These are phyloP conservation scores for Silurus lanzhouensis DNA, from an alignment of 2,797 vertebrate species.

Conservation along the genomic window DNA sequence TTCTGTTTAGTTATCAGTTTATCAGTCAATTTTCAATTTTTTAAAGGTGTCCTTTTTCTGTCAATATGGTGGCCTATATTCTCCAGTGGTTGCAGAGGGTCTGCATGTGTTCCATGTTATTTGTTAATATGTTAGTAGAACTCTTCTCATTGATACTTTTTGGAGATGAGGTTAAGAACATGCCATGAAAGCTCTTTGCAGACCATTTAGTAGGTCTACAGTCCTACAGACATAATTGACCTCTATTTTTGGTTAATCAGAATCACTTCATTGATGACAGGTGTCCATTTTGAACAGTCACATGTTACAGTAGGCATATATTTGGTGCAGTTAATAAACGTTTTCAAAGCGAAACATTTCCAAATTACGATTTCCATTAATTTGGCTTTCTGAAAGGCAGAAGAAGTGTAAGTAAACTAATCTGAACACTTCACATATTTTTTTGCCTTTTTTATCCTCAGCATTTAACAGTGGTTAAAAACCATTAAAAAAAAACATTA, in stretches of 20 bases:
- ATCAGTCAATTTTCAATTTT: not conserved
- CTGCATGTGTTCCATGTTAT: not conserved
- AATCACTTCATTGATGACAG: not conserved
- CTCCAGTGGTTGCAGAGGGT: not conserved
- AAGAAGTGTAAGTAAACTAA: not conserved
- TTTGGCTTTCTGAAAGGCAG: not conserved
- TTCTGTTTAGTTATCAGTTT: not conserved
- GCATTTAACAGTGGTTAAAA: not conserved
- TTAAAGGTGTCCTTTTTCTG: not conserved
- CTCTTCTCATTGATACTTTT: not conserved
- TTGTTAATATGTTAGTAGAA: not conserved
- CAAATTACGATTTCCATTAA: not conserved
- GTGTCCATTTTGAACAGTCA: not conserved
- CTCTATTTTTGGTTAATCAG: not conserved
- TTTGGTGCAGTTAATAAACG: not conserved
- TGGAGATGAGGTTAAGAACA: not conserved
- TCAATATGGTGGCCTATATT: not conserved
- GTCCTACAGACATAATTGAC: not conserved
- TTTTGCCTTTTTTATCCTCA: not conserved
- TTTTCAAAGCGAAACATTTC: too few species aligned
- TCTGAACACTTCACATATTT: not conserved
- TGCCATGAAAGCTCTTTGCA: not conserved
- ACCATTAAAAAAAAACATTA: too few species aligned
- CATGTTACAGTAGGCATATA: not conserved
- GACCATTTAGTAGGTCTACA: not conserved